Conservation (phyloP, 2,888 invertebrate species). For the Andrena hattorfiana region DNA sequence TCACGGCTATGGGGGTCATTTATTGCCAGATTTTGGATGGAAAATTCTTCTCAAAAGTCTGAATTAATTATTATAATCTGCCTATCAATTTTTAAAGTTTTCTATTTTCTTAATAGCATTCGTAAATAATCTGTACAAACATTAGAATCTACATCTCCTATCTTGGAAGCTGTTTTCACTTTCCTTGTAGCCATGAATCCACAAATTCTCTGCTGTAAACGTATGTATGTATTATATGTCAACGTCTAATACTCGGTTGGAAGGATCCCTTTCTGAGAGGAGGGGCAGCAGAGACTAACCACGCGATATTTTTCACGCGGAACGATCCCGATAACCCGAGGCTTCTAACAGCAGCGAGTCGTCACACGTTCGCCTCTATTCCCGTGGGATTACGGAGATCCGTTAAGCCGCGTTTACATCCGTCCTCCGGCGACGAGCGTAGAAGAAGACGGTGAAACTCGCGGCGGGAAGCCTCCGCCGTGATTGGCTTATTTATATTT, state of each 20-base stretch:
- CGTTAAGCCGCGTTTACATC: conserved; percentile 81
- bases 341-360: conserved; percentile 61
- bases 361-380: conserved; percentile 77
- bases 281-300: conserved; percentile 74
- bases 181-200: too few species aligned
- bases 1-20: conserved; percentile 69
- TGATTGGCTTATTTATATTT: conserved; percentile 84
- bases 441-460: conserved; percentile 44
- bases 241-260: background rate
- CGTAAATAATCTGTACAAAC: too few species aligned
- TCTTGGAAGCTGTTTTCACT: too few species aligned
- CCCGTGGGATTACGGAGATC: conserved; percentile 81
- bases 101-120: too few species aligned
- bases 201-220: too few species aligned
- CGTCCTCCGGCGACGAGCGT: conserved; percentile 63
- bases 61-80: conserved; percentile 31
- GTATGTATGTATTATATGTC: background rate
- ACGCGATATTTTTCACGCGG: conserved; percentile 78
- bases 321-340: conserved; percentile 77
- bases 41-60: conserved; percentile 33
- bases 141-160: too few species aligned
- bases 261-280: background rate
- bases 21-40: conserved; percentile 63
- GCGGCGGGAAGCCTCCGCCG: conserved; percentile 36
- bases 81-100: too few species aligned